Evolutionary conservation across 1,140 invertebrate genomes (phyloP), one percentile per base, ranked within the genome.

Genomic region (Mizuhopecten yessoensis): DNA sequence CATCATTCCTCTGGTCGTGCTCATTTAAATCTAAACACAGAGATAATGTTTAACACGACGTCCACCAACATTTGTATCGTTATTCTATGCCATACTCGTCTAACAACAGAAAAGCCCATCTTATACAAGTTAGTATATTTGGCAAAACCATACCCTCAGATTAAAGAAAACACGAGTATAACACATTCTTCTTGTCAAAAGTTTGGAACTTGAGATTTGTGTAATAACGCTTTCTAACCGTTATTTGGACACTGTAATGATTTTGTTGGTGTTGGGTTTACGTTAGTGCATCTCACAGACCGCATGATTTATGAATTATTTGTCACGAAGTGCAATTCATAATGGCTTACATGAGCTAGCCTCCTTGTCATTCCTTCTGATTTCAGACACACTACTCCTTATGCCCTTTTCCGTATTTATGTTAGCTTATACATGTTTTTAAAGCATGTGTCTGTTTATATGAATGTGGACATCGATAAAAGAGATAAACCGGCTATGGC

Each of bases 291-390:
- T 13, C 13, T 5, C 57, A 29, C 57, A 29, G 23, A 29, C 23
- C n/a, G n/a, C 11, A 11, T 75, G 57, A 75, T 75, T n/a, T 75
- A 75, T 75, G 57, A 75, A 75, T n/a, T 75, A 75, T 75, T 75
- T 75, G 57, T 75, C 57, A 75, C 11, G 57, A 75, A 45, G 23
- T 75, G 57, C 57, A 75, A 75, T 75, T n/a, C 17, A 29, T 75
- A 75, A 75, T 7, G 20, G 11, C 15, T 3, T n/a, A 29, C 23
- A 75, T n/a, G 23, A 75, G 29, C 23, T 75, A n/a, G 2, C 36
- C 5, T 7, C 36, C 36, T 39, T 13, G 36, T 5, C 13, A 13
- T 13, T 39, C 13, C 36, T 7, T 39, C 36, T 39, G 36, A 39
- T 39, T 5, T 39, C 36, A 39, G 13, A 39, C 36, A n/a, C n/a